Evolutionary conservation across 2,113 vertebrate genomes (phyloP).

Genomic region (Mustelus asterias): DNA sequence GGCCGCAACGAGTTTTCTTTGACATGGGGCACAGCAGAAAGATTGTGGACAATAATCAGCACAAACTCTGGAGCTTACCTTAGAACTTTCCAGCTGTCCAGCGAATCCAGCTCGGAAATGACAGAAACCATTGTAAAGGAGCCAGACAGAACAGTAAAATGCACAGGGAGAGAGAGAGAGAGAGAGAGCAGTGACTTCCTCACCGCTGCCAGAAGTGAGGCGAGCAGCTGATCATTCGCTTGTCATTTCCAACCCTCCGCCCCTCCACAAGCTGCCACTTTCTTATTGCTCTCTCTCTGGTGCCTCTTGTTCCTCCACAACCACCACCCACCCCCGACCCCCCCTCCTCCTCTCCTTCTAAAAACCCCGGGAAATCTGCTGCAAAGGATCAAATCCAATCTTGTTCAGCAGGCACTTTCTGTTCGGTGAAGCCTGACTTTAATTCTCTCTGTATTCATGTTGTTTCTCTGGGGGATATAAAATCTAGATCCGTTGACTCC

Average conservation of each 20-base stretch:
- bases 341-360: not conserved
- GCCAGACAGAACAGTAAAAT: not conserved
- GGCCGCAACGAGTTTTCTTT: not conserved
- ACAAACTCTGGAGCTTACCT: not conserved
- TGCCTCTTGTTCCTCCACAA: not conserved
- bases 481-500: not conserved
- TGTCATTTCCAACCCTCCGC: not conserved
- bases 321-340: not conserved
- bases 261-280: not conserved
- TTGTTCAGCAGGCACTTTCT: not conserved
- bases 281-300: too few relatives aligned
- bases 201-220: not conserved
- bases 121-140: constrained; percentile 27
- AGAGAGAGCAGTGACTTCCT: not conserved
- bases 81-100: constrained; percentile 5
- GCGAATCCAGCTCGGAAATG: constrained; percentile 12
- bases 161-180: not conserved
- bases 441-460: not conserved
- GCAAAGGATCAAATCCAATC: not conserved
- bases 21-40: not conserved
- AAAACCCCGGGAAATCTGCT: not conserved
- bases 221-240: not conserved
- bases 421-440: not conserved
- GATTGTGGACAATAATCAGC: too few relatives aligned
- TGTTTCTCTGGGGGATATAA: not conserved